A percentile compares a stretch with the other conserved stretches of the same genome.
phyloP scores from a whole-genome alignment of 2,797 vertebrate genomes.

The Ctenochaetus hawaiiensis region DNA sequence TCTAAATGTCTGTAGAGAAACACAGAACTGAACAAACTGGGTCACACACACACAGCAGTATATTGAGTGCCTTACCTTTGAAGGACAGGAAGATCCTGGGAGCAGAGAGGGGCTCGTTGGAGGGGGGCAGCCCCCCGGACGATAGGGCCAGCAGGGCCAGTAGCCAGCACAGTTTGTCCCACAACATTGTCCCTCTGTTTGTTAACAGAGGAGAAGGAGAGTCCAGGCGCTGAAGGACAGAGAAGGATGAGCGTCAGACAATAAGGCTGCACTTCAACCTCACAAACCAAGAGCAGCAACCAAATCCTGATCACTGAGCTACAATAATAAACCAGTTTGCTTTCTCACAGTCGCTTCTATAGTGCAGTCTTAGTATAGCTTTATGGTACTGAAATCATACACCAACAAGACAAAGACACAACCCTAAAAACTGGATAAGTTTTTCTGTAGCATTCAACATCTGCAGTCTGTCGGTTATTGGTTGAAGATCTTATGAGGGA shows the following conservation, averaged over 20 bases:
- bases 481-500: neutral
- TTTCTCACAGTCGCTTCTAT: neutral
- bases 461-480: neutral
- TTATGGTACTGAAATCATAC: neutral
- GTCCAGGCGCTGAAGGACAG: constrained; percentile 74
- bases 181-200: constrained; percentile 82
- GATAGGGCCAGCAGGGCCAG: constrained; percentile 82
- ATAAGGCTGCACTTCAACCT: constrained; percentile 20
- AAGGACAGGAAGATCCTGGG: constrained; percentile 89
- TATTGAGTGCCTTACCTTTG: constrained; percentile 83
- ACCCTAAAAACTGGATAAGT: neutral
- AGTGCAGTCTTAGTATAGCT: constrained; percentile 3
- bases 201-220: constrained; percentile 70
- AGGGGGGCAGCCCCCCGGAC: constrained; percentile 64
- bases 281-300: constrained; percentile 4
- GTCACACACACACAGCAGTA: constrained; percentile 25
- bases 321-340: neutral
- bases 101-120: constrained; percentile 82
- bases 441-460: neutral
- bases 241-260: constrained; percentile 55
- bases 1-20: constrained; percentile 25
- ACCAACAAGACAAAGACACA: constrained; percentile 1
- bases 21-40: constrained; percentile 26
- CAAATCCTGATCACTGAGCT: constrained; percentile 5
- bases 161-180: constrained; percentile 82